phyloP scores from a whole-genome alignment of 1,140 invertebrate genomes.

The Neelides sp. region DNA sequence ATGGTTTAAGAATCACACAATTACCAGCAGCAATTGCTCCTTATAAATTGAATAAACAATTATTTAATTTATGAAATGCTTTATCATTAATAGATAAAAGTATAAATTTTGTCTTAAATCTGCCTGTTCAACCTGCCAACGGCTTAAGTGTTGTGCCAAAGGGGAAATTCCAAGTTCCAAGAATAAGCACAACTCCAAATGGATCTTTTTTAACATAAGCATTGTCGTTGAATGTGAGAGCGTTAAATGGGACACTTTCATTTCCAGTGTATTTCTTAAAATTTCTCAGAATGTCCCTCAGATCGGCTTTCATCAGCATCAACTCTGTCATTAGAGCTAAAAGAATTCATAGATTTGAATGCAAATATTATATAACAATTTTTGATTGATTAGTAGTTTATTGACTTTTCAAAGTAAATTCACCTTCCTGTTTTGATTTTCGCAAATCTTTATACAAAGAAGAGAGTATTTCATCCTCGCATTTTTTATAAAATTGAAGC shows the following conservation, averaged over 20 bases:
- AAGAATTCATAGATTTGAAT: background rate
- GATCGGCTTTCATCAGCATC: conserved; percentile 14
- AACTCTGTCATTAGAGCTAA: conserved; percentile 5
- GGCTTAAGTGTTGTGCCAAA: conserved; percentile 63
- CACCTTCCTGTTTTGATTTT: conserved; percentile 34
- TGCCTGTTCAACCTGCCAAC: too few species aligned
- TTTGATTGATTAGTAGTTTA: background rate
- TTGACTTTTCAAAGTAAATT: background rate
- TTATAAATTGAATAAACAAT: conserved; percentile 41
- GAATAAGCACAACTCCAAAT: conserved; percentile 46
- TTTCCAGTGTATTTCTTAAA: conserved; percentile 10
- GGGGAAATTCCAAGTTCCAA: conserved; percentile 98
- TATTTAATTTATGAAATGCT: background rate
- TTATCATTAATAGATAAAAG: background rate
- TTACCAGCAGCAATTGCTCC: conserved; percentile 92
- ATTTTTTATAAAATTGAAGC: conserved; percentile 38
- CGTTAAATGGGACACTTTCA: conserved; percentile 37
- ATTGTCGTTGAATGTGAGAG: conserved; percentile 40
- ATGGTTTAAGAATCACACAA: conserved; percentile 85
- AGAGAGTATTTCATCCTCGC: conserved; percentile 36
- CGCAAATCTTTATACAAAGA: conserved; percentile 40
- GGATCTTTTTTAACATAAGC: conserved; percentile 45
- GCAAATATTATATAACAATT: background rate
- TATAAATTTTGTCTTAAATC: conserved; percentile 34
- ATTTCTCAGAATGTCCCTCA: conserved; percentile 5